Conservation (phyloP, 2,113 vertebrate species). For the Todiramphus chloris region DNA sequence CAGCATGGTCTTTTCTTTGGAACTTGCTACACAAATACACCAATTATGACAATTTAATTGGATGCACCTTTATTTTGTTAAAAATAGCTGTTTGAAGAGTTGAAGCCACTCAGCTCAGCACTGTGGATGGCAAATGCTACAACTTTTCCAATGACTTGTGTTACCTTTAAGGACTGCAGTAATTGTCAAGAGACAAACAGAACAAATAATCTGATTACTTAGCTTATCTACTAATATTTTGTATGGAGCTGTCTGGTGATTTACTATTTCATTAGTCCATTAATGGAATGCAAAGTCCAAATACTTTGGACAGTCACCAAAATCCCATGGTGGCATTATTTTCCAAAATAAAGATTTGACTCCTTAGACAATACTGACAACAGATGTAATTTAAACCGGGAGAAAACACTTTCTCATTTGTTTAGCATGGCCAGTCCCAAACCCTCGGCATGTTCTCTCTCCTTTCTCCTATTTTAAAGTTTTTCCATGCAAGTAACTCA, state of each 20-base stretch:
- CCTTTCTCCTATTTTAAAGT: not conserved
- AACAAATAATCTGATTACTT: constrained; percentile 3
- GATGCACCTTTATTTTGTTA: constrained; percentile 30
- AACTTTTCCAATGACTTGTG: not conserved
- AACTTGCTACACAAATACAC: constrained; percentile 30
- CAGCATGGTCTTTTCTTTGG: not conserved
- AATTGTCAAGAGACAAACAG: not conserved
- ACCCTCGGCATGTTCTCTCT: not conserved
- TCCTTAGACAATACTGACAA: rapidly evolving
- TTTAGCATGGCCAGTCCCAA: not conserved
- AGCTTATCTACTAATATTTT: not conserved
- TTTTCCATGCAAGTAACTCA: not conserved
- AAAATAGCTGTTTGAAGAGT: not conserved
- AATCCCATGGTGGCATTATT: not conserved
- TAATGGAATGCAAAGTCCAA: not conserved
- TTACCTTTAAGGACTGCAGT: not conserved
- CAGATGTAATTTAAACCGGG: not conserved
- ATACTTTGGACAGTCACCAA: not conserved
- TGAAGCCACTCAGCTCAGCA: not conserved
- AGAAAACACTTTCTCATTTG: not conserved
- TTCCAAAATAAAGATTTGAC: not conserved
- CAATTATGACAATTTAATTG: not conserved
- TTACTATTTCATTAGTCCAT: not conserved
- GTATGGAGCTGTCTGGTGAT: not conserved
- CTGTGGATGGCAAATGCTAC: not conserved